These are phyloP conservation scores for Noctua janthe DNA, from an alignment of 2,888 invertebrate genomes.

Conservation along the genomic window DNA sequence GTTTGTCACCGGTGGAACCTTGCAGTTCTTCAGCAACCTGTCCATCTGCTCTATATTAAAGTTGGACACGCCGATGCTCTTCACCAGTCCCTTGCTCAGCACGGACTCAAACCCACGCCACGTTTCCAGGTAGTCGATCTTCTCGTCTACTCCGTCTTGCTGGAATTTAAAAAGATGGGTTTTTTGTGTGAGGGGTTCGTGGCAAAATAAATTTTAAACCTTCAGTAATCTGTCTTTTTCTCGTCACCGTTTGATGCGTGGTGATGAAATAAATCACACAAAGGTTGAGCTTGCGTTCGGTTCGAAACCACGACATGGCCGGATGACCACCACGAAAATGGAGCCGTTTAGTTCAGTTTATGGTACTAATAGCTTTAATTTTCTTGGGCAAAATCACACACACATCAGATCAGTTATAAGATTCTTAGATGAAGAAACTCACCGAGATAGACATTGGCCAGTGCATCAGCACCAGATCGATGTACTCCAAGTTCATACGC, in stretches of 20 bases:
- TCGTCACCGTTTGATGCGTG: not conserved
- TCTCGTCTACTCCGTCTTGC: slow-evolving; percentile 88
- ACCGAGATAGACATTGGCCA: slow-evolving; percentile 85
- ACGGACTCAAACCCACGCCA: slow-evolving; percentile 94
- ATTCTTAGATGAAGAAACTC: slow-evolving; percentile 57
- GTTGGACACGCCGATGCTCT: slow-evolving; percentile 95
- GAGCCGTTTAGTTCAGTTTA: not conserved
- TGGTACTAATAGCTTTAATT: too few relatives aligned
- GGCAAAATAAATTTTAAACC: not conserved
- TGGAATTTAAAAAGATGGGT: slow-evolving; percentile 56
- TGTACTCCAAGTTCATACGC: slow-evolving; percentile 79
- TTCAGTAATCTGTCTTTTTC: not conserved
- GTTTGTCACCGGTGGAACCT: slow-evolving; percentile 91
- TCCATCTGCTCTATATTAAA: slow-evolving; percentile 94
- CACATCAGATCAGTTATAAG: not conserved
- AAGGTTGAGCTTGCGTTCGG: too few relatives aligned
- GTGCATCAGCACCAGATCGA: slow-evolving; percentile 82
- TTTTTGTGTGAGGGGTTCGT: not conserved
- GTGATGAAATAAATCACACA: not conserved
- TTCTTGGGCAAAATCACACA: not conserved
- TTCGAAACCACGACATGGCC: too few relatives aligned
- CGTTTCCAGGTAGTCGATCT: slow-evolving; percentile 93
- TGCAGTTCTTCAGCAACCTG: slow-evolving; percentile 91
- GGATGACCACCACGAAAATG: not conserved
- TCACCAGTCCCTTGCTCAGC: slow-evolving; percentile 91